Conservation (phyloP, 2,797 vertebrate species). For the Gallinago stenura region DNA sequence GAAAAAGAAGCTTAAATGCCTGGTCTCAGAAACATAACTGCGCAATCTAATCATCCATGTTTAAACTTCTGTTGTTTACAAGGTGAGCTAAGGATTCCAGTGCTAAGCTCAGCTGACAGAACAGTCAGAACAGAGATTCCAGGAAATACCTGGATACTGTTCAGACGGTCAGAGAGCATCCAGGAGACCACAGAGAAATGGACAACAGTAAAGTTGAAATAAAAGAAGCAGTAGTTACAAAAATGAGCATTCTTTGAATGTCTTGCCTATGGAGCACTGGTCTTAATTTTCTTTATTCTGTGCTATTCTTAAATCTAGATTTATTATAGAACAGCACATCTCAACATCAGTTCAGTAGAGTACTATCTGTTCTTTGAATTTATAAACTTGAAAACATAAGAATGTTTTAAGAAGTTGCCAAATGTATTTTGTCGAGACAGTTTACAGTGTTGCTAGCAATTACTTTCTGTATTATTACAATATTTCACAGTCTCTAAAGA, state of each 20-base stretch:
- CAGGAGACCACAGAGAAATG: background rate
- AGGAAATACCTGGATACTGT: conserved; percentile 12
- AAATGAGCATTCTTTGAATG: background rate
- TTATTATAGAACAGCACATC: background rate
- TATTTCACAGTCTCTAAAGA: background rate
- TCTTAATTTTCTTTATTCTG: background rate
- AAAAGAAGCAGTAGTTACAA: background rate
- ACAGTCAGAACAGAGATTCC: background rate
- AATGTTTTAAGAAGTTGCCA: background rate
- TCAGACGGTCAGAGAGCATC: conserved; percentile 12
- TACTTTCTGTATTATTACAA: background rate
- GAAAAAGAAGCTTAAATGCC: background rate
- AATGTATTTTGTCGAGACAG: background rate
- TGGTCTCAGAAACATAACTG: background rate
- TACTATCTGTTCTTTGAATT: background rate
- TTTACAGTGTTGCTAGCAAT: background rate
- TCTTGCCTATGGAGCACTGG: accelerated
- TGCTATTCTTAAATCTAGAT: background rate
- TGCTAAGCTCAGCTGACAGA: background rate
- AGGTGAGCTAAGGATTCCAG: background rate
- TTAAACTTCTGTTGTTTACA: conserved; percentile 20
- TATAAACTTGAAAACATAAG: background rate
- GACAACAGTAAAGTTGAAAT: background rate
- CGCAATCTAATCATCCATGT: background rate
- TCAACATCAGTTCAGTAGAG: background rate